phyloP scores from a whole-genome alignment of 2,113 vertebrate genomes.

The Chamaetylas fuelleborni region DNA sequence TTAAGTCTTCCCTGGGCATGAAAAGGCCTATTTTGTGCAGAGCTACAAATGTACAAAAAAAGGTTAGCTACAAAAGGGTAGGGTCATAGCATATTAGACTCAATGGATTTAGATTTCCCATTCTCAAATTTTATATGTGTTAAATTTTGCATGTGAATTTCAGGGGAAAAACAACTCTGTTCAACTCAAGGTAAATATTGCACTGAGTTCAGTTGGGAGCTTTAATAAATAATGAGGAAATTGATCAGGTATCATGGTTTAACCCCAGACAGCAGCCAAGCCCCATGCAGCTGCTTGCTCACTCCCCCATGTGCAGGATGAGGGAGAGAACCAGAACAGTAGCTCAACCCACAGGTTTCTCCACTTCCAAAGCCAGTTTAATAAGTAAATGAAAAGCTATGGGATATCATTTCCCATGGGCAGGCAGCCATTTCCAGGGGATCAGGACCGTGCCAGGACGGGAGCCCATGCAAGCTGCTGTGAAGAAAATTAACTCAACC shows the following conservation, averaged over 20 bases:
- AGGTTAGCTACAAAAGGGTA: neutral
- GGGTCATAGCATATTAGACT: neutral
- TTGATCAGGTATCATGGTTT: neutral
- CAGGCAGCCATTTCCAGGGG: neutral
- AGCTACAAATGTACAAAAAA: neutral
- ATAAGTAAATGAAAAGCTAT: neutral
- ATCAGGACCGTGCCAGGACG: rapidly evolving
- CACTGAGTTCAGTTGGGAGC: neutral
- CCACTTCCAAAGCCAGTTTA: neutral
- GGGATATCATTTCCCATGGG: neutral
- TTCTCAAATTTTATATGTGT: neutral
- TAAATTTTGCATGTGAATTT: neutral
- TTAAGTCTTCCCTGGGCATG: neutral
- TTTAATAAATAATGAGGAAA: neutral
- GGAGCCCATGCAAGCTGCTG: neutral
- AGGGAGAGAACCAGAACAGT: neutral
- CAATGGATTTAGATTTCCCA: neutral
- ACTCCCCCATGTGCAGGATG: rapidly evolving
- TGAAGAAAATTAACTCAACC: neutral
- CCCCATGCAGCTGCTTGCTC: rapidly evolving
- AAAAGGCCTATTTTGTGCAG: neutral
- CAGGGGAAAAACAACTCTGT: neutral
- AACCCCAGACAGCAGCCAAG: neutral
- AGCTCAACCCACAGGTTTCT: neutral
- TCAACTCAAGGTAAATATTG: neutral